phyloP scores from a whole-genome alignment of 2,113 vertebrate genomes.

The Peucedramus taeniatus region DNA sequence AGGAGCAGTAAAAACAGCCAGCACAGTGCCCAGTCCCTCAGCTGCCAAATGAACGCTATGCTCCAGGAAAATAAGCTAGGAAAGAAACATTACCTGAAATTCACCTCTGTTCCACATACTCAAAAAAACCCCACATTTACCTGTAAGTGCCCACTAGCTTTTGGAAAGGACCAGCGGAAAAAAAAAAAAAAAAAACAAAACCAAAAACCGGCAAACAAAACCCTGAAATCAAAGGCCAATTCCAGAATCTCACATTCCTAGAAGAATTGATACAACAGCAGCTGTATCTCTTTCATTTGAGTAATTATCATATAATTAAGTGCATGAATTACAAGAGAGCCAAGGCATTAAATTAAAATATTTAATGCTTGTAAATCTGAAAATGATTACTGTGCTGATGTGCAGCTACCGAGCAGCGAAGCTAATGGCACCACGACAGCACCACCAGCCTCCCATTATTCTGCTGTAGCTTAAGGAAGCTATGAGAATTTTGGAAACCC shows the following conservation, averaged over 20 bases:
- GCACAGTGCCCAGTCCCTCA: neutral
- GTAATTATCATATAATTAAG: constrained; percentile 91
- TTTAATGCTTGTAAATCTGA: constrained; percentile 91
- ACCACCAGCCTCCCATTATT: constrained; percentile 28
- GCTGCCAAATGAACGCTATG: constrained; percentile 8
- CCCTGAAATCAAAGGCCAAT: constrained; percentile 51
- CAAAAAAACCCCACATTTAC: too few relatives aligned
- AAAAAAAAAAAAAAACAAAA: neutral
- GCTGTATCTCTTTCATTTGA: constrained; percentile 85
- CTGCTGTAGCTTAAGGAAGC: neutral
- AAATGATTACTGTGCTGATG: constrained; percentile 86
- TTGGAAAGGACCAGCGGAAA: neutral
- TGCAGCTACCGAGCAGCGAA: constrained; percentile 71
- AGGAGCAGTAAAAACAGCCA: constrained; percentile 44
- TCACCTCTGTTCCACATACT: neutral
- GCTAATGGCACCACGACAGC: constrained; percentile 65
- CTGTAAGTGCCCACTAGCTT: neutral
- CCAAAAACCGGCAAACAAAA: neutral
- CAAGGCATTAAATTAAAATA: constrained; percentile 93
- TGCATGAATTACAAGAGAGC: constrained; percentile 90
- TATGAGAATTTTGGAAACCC: neutral
- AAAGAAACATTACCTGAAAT: constrained; percentile 16
- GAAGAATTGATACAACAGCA: constrained; percentile 78
- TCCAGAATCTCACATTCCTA: constrained; percentile 75
- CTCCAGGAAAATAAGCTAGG: constrained; percentile 2